Evolutionary conservation across 2,888 invertebrate species (phyloP).

Genomic region (Galerucella calmariensis): DNA sequence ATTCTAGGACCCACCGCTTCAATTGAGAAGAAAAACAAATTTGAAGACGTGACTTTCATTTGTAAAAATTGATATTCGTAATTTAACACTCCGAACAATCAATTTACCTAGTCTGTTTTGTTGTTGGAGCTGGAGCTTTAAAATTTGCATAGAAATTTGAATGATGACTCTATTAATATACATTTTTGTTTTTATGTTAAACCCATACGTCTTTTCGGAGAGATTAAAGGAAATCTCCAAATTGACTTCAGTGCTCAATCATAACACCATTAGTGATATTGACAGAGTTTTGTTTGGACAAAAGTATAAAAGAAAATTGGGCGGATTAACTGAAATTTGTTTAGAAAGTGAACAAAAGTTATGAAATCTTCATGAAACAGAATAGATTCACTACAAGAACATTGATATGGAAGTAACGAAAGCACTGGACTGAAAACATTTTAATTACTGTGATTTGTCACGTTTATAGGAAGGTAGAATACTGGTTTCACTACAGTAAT

Average conservation of each 20-base stretch:
- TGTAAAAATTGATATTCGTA: neutral
- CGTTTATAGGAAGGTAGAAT: too few relatives aligned
- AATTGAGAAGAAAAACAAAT: neutral
- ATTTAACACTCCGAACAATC: too few relatives aligned
- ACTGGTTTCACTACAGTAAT: too few relatives aligned
- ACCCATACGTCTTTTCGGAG: neutral
- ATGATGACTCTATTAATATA: too few relatives aligned
- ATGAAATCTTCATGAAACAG: slow-evolving; percentile 21
- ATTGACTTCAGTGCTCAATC: slow-evolving; percentile 8
- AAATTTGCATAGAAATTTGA: too few relatives aligned
- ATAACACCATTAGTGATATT: slow-evolving; percentile 7
- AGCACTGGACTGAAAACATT: slow-evolving; percentile 1
- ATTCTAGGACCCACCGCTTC: neutral
- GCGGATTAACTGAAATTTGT: neutral
- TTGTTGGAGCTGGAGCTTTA: too few relatives aligned
- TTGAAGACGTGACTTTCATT: neutral
- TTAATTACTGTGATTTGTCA: too few relatives aligned
- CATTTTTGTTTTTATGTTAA: neutral
- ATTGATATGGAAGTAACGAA: slow-evolving; percentile 16
- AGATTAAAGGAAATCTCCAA: neutral
- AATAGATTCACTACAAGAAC: slow-evolving; percentile 17
- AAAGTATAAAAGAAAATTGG: neutral
- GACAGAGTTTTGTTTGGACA: slow-evolving; percentile 3
- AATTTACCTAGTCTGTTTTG: too few relatives aligned
- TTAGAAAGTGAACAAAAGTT: slow-evolving; percentile 19